Conservation (phyloP, 2,888 invertebrate species). For the Crepidodera aurea region DNA sequence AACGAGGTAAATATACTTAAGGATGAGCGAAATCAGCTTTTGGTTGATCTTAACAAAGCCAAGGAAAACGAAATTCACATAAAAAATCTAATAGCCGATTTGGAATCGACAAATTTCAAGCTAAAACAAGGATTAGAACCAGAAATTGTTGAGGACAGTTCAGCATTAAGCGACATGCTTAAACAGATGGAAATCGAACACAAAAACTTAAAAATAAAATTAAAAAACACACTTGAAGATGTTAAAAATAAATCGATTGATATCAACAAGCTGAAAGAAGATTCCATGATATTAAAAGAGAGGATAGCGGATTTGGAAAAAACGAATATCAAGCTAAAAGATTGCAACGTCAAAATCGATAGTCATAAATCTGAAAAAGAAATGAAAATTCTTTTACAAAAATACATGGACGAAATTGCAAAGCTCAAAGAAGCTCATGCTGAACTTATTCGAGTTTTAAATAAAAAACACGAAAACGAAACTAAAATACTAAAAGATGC, state of each 20-base stretch:
- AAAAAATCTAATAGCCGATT: constrained; percentile 24
- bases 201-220: constrained; percentile 37
- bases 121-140: constrained; percentile 41
- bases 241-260: constrained; percentile 20
- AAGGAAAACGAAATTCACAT: constrained; percentile 23
- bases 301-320: constrained; percentile 39
- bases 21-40: constrained; percentile 19
- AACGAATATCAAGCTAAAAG: constrained; percentile 26
- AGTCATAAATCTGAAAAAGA: constrained; percentile 51
- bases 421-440: constrained; percentile 66
- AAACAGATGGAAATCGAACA: constrained; percentile 41
- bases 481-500: constrained; percentile 48
- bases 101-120: constrained; percentile 37
- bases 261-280: constrained; percentile 34
- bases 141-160: constrained; percentile 40
- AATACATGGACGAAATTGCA: constrained; percentile 66
- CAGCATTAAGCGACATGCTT: constrained; percentile 35
- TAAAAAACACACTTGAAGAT: constrained; percentile 28
- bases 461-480: constrained; percentile 65
- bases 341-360: no score
- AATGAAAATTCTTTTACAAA: constrained; percentile 64
- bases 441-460: constrained; percentile 63
- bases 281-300: constrained; percentile 37
- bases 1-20: constrained; percentile 25
- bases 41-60: constrained; percentile 1